These are phyloP conservation scores for Ephestia elutella DNA, from an alignment of 1,140 invertebrate genomes.

Conservation along the genomic window DNA sequence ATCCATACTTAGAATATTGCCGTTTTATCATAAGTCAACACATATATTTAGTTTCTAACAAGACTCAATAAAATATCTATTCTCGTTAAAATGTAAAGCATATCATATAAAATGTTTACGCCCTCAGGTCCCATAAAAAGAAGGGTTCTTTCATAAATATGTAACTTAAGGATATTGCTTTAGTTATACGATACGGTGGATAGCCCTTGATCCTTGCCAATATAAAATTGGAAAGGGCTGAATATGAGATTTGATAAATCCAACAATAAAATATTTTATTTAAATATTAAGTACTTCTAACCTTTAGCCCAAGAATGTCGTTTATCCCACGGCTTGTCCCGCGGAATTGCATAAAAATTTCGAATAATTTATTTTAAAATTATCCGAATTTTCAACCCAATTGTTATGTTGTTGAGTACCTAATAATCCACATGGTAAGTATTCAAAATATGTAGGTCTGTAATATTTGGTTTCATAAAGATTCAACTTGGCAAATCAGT, in stretches of 20 bases:
- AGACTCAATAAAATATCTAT: background rate
- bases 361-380: too few relatives aligned
- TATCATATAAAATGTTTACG: conserved; percentile 22
- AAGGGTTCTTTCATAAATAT: conserved; percentile 34
- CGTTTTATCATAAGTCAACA: background rate
- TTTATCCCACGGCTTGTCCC: too few relatives aligned
- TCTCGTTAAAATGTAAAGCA: conserved; percentile 21
- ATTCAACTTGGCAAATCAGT: too few relatives aligned
- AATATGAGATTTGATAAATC: conserved; percentile 12
- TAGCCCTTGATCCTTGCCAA: conserved; percentile 18
- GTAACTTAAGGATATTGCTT: conserved; percentile 30
- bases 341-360: too few relatives aligned
- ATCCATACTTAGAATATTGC: too few relatives aligned
- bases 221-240: conserved; percentile 19
- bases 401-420: too few relatives aligned
- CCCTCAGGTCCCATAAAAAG: conserved; percentile 20
- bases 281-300: background rate
- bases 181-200: conserved; percentile 21
- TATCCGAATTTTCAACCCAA: too few relatives aligned
- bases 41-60: background rate
- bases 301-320: too few relatives aligned
- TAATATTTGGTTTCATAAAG: too few relatives aligned
- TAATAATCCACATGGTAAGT: too few relatives aligned
- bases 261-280: background rate
- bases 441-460: too few relatives aligned